phyloP scores from a whole-genome alignment of 2,797 vertebrate species.

The Sebastolobus altivelis region DNA sequence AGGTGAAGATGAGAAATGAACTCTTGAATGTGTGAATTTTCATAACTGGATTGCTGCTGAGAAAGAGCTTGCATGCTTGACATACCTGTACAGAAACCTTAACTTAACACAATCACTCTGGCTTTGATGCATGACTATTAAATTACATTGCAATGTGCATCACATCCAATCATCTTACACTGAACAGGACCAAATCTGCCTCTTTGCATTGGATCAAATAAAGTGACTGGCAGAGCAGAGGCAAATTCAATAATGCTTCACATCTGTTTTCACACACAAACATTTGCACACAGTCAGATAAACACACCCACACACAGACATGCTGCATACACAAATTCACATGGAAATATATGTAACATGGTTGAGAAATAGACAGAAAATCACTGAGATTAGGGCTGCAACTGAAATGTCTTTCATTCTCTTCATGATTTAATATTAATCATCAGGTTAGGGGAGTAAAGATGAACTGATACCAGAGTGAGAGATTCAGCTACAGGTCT shows the following conservation, averaged over 20 bases:
- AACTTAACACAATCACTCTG: neutral
- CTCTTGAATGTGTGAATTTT: neutral
- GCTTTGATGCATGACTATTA: neutral
- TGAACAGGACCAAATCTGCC: slow-evolving; percentile 18
- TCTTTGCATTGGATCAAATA: slow-evolving; percentile 19
- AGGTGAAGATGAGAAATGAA: neutral
- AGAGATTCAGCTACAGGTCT: neutral
- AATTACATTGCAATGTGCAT: slow-evolving; percentile 1
- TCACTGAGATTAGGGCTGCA: neutral
- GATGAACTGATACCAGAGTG: neutral
- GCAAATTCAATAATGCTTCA: slow-evolving; percentile 38
- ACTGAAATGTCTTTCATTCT: neutral
- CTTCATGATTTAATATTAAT: neutral
- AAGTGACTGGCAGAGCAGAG: slow-evolving; percentile 32
- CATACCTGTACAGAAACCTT: neutral
- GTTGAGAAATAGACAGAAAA: neutral
- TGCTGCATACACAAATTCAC: neutral
- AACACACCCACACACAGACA: neutral
- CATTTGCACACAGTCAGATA: neutral
- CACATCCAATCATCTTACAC: slow-evolving; percentile 18
- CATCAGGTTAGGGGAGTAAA: neutral
- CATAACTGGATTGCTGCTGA: neutral
- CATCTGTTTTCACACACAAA: slow-evolving; percentile 36
- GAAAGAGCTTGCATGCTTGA: neutral
- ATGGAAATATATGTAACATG: neutral